Evolutionary conservation across 2,797 vertebrate species (phyloP), one percentile per base, ranked within the genome.

Genomic region (Acanthopagrus latus): DNA sequence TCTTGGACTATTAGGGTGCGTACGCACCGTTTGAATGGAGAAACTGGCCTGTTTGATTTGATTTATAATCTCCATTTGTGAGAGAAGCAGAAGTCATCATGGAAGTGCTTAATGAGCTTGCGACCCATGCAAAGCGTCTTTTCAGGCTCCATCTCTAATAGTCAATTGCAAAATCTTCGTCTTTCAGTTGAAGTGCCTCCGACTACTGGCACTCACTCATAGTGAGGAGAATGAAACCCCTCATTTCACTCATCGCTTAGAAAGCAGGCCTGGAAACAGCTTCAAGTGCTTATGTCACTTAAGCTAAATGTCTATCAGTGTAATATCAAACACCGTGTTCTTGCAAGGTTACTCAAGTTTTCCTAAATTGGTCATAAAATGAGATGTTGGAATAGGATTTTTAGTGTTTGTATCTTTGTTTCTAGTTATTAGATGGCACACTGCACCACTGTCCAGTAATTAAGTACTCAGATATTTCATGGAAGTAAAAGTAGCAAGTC

Each of bases 41-140:
- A 29, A 68, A 13, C 12, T 29, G 18, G 50, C 7, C 29, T 50
- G 5, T 64, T 65, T 74, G 7, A 71, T 59, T 68, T 33, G 1
- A 68, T 43, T 6, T 29, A 33, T 66, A 23, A 59, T 78, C 14
- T 76, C 29, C 11, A 33, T 78, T 71, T 64, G 16, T 56, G 17
- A 56, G n/a, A 60, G 11, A 60, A 18, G 4, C 48, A 13, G 6
- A 41, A 38, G 12, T 33, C 13, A 63, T 51, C 51, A 50, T 17
- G 43, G 0, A 66, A 25, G 2, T 3, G 43, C 20, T 48, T 54
- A 67, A 74, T 71, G 11, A 58, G 21, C 16, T 44, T 18, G 8
- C 38, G 75, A 63, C 67, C 16, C n/a, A 60, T 74, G 25, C 20
- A 86, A 64, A 78, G 18, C 64, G 55, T 59, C 29, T n/a, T 75